Base-by-base conservation (phyloP, 1,140 invertebrate species). In the Cydia pomonella region DNA sequence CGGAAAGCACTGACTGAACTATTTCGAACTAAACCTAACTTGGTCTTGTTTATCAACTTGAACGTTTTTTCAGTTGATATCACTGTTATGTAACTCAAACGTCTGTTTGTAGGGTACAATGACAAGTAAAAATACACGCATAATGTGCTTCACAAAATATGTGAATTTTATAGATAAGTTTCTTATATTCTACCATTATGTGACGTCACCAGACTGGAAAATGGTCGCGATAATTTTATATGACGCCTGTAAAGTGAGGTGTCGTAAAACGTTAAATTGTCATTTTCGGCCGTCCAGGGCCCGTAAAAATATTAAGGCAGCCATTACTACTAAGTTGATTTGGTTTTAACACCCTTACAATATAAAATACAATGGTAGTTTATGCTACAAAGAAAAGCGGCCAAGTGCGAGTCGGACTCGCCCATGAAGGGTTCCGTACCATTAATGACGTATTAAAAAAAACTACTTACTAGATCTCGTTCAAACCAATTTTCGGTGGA, bases 191-290 rank as follows among this genome's bases (percentile, higher is more conserved):
- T 16, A 16, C n/a, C 27, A 29, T 29, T 69, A 33, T 69, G 27
- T 29, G 64, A 64, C 64, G 64, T 64, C 63, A 33, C 63, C 27
- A 33, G 64, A 33, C 64, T 69, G 63, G 63, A 69, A 69, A 38
- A 69, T 41, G 64, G 18, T 18, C n/a, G 64, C 64, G 64, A 69
- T 69, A 69, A 69, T 69, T 69, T 69, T 69, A 69, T 69, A 69
- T 38, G 64, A 38, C 64, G 64, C 64, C 64, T 69, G 64, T 69
- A 69, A 69, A 69, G 27, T 69, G 64, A 18, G 64, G 27, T 23
- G 63, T 21, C 64, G 64, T 69, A 69, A 69, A 69, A 3, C 9
- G 16, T 7, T 69, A 69, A 69, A 69, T 38, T 69, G 64, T 18
- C 64, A 33, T 69, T 69, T 69, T 69, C 64, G 64, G 27, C 29